Evolutionary conservation across 2,113 vertebrate species (phyloP).

Genomic region (Amia ocellicauda): DNA sequence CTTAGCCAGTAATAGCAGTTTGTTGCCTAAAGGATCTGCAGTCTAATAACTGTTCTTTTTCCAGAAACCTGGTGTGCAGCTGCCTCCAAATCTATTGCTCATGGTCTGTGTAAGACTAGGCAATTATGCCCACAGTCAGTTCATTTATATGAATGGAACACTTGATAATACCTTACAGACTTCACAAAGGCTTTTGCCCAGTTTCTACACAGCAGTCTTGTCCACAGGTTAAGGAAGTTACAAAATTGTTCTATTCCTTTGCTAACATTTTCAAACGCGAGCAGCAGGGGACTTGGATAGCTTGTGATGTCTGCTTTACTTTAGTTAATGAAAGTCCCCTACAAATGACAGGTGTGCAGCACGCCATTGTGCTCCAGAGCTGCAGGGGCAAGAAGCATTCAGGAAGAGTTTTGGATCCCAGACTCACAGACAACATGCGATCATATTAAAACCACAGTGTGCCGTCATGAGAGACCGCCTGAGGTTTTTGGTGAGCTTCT

Average conservation of each 20-base stretch:
- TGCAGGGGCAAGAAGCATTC: conserved; percentile 6
- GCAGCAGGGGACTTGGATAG: not conserved
- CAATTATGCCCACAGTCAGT: not conserved
- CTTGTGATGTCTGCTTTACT: not conserved
- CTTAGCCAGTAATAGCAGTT: not conserved
- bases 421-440: conserved; percentile 18
- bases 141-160: not conserved
- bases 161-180: not conserved
- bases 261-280: not conserved
- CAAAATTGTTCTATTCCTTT: not conserved
- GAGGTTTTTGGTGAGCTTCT: conserved; percentile 29
- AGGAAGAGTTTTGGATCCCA: conserved; percentile 11
- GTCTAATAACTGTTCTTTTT: not conserved
- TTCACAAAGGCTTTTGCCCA: not conserved
- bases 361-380: not conserved
- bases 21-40: not conserved
- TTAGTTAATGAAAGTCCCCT: not conserved
- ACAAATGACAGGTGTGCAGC: not conserved
- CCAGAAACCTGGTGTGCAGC: conserved; percentile 3
- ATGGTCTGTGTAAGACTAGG: not conserved
- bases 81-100: not conserved
- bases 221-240: not conserved
- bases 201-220: not conserved
- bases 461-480: conserved; percentile 20
- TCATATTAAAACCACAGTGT: conserved; percentile 11